These are phyloP conservation scores for Junonia oenone DNA, from an alignment of 2,888 invertebrate genomes.

Conservation along the genomic window DNA sequence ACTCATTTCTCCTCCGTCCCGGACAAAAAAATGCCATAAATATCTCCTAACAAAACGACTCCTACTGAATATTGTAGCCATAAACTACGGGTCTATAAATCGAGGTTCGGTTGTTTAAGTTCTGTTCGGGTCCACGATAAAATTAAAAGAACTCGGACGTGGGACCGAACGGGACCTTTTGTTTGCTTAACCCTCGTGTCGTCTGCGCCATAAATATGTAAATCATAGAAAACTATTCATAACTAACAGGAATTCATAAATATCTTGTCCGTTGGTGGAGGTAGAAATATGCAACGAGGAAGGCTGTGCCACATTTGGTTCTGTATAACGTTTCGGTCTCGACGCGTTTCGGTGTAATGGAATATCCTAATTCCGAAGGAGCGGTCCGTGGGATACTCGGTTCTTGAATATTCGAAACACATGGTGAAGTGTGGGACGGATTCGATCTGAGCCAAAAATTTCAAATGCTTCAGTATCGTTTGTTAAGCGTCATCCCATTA, in stretches of 20 bases:
- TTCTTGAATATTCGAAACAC: constrained; percentile 27
- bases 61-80: constrained; percentile 74
- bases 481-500: constrained; percentile 49
- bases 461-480: constrained; percentile 47
- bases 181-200: constrained; percentile 46
- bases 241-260: constrained; percentile 68
- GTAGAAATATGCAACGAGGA: constrained; percentile 23
- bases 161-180: constrained; percentile 51
- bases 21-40: constrained; percentile 71
- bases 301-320: constrained; percentile 15
- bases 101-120: constrained; percentile 70
- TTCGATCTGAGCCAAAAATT: constrained; percentile 47
- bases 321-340: not conserved
- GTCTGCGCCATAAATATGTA: constrained; percentile 63
- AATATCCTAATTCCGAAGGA: constrained; percentile 1
- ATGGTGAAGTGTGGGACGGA: constrained; percentile 27
- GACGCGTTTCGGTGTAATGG: not conserved
- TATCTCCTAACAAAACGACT: constrained; percentile 71
- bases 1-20: constrained; percentile 57
- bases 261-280: constrained; percentile 38
- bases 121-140: constrained; percentile 61
- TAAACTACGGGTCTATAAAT: constrained; percentile 69
- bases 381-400: constrained; percentile 4
- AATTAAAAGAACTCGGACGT: constrained; percentile 64
- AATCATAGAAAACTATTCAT: constrained; percentile 69